Evolutionary conservation across 2,888 invertebrate species (phyloP), one percentile per base, ranked within the genome.

Genomic region (Andrena fulva): DNA sequence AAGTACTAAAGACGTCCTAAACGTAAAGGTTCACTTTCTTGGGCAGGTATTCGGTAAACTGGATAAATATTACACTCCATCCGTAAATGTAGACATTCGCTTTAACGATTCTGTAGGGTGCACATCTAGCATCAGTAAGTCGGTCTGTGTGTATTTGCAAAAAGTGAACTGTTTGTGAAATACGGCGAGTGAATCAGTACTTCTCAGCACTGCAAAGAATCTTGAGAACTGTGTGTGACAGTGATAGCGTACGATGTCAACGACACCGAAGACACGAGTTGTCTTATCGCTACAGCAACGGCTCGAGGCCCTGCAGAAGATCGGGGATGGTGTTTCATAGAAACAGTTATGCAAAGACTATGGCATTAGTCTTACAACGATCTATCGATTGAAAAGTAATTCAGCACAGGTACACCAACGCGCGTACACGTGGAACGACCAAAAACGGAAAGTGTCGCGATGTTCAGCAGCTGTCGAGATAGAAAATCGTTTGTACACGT

Each of bases 281-380:
- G 66, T 66, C 48, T 29, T 66, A 42, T 66, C 54, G 54, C 24
- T 68, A 33, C 68, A 35, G 8, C 68, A 68, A 33, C 56, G 68
- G 20, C 31, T 33, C 24, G 68, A 68, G 20, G 20, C 56, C 10
- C 24, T 68, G 27, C 54, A 27, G 24, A 68, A 68, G n/a, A 33
- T 68, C 27, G 54, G 56, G 35, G 33, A 68, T n/a, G 56, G 54
- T 20, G 54, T 35, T 2, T n/a, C 56, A 35, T n/a, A 27, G 20
- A 35, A 31, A 0, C 69, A 56, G 29, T n/a, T 69, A 10, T 35
- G 27, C 10, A 42, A 27, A 5, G 35, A 69, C 0, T 56, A 69
- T n/a, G 35, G 27, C 16, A n/a, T 69, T 16, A 35, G 16, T 16
- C 16, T 48, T 12, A 12, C 48, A 16, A 48, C 48, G 12, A 48